Percentiles rank a stretch among this genome's conserved stretches.
Conservation (phyloP, 2,888 invertebrate species). For the Meiosimyza platycephala region DNA sequence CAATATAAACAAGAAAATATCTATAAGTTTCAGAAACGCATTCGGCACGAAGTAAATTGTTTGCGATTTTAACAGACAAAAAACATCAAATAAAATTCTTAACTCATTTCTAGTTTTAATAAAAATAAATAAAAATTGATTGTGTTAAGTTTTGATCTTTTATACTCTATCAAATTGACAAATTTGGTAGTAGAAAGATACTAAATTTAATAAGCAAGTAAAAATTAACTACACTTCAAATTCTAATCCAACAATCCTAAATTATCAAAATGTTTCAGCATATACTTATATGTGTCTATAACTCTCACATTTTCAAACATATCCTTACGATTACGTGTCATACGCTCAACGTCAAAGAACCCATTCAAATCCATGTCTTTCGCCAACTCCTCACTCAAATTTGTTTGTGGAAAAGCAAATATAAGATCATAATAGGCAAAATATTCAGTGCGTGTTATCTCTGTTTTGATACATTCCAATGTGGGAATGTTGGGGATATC, state of each 20-base stretch:
- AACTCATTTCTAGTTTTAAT: too few species aligned
- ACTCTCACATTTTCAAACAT: slow-evolving; percentile 39
- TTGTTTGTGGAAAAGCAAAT: slow-evolving; percentile 41
- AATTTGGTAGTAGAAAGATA: too few species aligned
- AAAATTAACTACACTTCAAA: background rate
- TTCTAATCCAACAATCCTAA: slow-evolving; percentile 41
- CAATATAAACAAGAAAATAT: too few species aligned
- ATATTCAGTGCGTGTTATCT: slow-evolving; percentile 40
- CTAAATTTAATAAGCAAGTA: background rate
- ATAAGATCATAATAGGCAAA: slow-evolving; percentile 38
- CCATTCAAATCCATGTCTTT: slow-evolving; percentile 38
- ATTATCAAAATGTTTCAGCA: slow-evolving; percentile 40
- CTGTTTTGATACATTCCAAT: slow-evolving; percentile 30
- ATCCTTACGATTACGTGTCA: slow-evolving; percentile 31
- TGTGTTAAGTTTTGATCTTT: too few species aligned
- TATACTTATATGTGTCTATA: slow-evolving; percentile 37
- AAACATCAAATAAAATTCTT: too few species aligned
- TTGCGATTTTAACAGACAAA: too few species aligned
- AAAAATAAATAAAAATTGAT: too few species aligned
- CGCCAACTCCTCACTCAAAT: slow-evolving; percentile 38
- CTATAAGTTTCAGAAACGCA: too few species aligned
- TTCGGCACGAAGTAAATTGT: too few species aligned
- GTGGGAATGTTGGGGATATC: slow-evolving; percentile 34
- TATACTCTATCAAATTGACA: too few species aligned
- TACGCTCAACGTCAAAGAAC: slow-evolving; percentile 35